Base-by-base conservation (phyloP, 2,113 vertebrate species). In the Procavia capensis region DNA sequence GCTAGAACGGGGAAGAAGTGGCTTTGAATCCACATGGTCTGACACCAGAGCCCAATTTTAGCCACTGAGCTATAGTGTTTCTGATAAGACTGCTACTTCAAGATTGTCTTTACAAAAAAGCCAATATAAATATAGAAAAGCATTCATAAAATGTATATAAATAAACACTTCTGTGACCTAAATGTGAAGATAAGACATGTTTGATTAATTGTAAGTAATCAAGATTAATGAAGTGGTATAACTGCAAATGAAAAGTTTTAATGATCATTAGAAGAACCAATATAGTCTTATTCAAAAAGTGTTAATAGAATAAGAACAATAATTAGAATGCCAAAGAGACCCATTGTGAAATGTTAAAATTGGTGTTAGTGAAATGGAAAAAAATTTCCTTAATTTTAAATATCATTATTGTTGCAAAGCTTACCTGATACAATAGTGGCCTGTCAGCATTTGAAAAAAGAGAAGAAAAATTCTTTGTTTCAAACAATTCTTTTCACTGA, bases 291-390 rank as follows among this genome's bases (percentile, higher is more conserved):
- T 81, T 83, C 20, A 85, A 90, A 96, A 95, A 83, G 20, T 68
- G 66, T 96, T 89, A 92, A 91, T 87, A 96, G 85, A 88, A 95
- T 94, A 88, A 97, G 92, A 97, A 92, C 47, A 96, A 95, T 97
- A 97, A 97, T 97, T 97, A 95, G 79, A 95, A 94, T 96, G 85
- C 85, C 93, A 97, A 63, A 91, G 95, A 97, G 85, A 93, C 74
- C 83, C 31, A 39, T 91, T 97, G 88, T 96, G 85, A 93, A 95
- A 91, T 89, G 91, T 94, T 97, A 82, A 97, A 95, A 96, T 61
- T 91, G 88, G 36, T 70, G 88, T 95, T 86, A 93, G 47, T 96
- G 85, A 95, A 95, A 96, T 88, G 80, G 88, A 96, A 95, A 96
- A 95, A 96, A 90, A 41, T 84, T 88, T 96, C 31, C 61, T 95